These are phyloP conservation scores for Drosophila lutescens DNA, from an alignment of 2,888 invertebrate genomes.

Conservation along the genomic window DNA sequence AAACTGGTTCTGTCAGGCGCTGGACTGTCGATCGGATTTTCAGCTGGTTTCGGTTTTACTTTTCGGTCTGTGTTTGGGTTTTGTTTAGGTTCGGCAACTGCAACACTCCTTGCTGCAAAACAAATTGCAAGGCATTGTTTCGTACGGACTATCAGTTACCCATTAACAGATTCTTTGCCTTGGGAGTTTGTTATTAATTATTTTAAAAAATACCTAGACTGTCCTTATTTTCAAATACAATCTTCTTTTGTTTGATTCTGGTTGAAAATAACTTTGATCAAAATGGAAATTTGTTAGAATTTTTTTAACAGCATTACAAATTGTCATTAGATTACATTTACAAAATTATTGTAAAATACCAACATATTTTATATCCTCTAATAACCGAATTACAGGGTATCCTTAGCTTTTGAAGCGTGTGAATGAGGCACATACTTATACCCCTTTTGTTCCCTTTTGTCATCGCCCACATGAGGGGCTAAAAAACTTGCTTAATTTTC, in stretches of 20 bases:
- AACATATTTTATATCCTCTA: background rate
- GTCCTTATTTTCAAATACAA: too few relatives aligned
- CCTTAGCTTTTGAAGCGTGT: conserved; percentile 43
- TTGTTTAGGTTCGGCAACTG: conserved; percentile 17
- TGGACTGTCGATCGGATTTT: conserved; percentile 41
- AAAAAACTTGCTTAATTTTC: conserved; percentile 73
- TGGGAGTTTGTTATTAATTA: too few relatives aligned
- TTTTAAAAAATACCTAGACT: too few relatives aligned
- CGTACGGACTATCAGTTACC: too few relatives aligned
- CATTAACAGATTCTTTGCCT: too few relatives aligned
- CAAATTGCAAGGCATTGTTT: background rate
- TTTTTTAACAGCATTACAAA: too few relatives aligned
- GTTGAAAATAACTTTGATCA: too few relatives aligned
- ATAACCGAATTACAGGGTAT: background rate
- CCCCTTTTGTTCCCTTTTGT: conserved; percentile 13
- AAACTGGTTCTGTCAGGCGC: conserved; percentile 75
- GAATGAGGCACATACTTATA: conserved; percentile 58
- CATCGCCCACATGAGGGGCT: conserved; percentile 30
- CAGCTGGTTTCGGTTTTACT: conserved; percentile 10
- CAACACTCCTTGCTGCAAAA: conserved; percentile 35
- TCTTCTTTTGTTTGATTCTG: too few relatives aligned
- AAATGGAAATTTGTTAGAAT: too few relatives aligned
- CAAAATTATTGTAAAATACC: too few relatives aligned
- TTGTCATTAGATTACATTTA: too few relatives aligned
- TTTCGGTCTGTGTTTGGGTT: conserved; percentile 10